phyloP scores from a whole-genome alignment of 2,888 invertebrate genomes.

The Cantharis nigra region DNA sequence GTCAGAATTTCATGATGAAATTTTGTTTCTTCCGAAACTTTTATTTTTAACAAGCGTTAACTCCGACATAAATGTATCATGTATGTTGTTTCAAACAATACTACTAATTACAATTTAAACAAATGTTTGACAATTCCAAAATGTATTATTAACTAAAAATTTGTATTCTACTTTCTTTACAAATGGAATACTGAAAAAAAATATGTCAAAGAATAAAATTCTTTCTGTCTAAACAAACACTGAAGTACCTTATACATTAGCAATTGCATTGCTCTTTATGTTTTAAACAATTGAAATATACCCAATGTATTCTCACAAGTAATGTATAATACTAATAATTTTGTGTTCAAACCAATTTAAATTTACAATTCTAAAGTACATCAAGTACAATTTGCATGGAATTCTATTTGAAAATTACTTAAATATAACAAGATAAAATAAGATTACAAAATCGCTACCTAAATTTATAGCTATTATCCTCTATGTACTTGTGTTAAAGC shows the following conservation, averaged over 20 bases:
- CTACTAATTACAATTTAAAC: too few species aligned
- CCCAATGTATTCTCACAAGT: not conserved
- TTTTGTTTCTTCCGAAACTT: too few species aligned
- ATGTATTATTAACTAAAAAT: not conserved
- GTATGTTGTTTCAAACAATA: too few species aligned
- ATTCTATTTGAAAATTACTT: not conserved
- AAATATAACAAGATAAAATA: not conserved
- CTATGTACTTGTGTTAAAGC: not conserved
- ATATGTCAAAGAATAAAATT: too few species aligned
- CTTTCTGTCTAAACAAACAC: not conserved
- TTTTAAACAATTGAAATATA: not conserved
- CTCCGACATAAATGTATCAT: too few species aligned
- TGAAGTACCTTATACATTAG: not conserved
- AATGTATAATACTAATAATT: not conserved
- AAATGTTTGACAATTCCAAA: too few species aligned
- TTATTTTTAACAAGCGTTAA: too few species aligned
- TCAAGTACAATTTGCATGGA: not conserved
- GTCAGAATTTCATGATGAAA: too few species aligned
- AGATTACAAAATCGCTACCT: slow-evolving; percentile 13
- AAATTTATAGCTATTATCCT: slow-evolving; percentile 13
- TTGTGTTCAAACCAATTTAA: not conserved
- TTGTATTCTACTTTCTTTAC: not conserved
- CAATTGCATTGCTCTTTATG: not conserved
- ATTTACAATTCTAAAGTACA: not conserved
- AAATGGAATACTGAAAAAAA: not conserved